Conservation (phyloP, 2,888 invertebrate genomes). For the Ennomos fuscantarius region DNA sequence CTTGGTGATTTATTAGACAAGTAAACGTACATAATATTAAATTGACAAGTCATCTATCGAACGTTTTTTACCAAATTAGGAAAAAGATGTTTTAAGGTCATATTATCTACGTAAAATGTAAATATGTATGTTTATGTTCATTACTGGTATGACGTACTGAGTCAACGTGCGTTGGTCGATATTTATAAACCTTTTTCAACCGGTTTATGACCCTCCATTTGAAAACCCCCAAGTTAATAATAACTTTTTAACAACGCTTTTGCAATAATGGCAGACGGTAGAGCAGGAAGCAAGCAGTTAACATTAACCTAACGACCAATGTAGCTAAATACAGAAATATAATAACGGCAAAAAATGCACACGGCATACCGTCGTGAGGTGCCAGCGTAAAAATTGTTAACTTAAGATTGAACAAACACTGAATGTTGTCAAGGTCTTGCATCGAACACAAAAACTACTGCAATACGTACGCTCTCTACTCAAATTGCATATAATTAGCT, state of each 20-base stretch:
- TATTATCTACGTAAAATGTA: too few relatives aligned
- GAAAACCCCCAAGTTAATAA: too few relatives aligned
- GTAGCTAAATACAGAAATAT: constrained; percentile 15
- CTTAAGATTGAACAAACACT: constrained; percentile 27
- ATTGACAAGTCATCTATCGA: too few relatives aligned
- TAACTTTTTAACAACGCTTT: neutral
- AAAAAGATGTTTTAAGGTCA: too few relatives aligned
- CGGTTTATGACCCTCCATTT: too few relatives aligned
- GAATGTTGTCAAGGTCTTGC: constrained; percentile 23
- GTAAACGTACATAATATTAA: too few relatives aligned
- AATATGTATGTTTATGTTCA: too few relatives aligned
- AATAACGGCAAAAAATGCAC: constrained; percentile 27
- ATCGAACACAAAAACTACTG: constrained; percentile 20
- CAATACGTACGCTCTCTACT: constrained; percentile 5
- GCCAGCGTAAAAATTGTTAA: constrained; percentile 20
- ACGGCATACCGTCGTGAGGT: constrained; percentile 19
- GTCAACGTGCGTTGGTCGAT: too few relatives aligned
- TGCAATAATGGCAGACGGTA: neutral
- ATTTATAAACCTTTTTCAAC: too few relatives aligned
- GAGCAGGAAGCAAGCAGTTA: constrained; percentile 16
- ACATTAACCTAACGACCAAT: constrained; percentile 13
- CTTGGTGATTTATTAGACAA: too few relatives aligned
- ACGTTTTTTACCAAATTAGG: too few relatives aligned
- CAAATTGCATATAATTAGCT: neutral
- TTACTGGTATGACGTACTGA: too few relatives aligned